Conservation (phyloP, 2,888 invertebrate genomes). For the Synanthedon formicaeformis region DNA sequence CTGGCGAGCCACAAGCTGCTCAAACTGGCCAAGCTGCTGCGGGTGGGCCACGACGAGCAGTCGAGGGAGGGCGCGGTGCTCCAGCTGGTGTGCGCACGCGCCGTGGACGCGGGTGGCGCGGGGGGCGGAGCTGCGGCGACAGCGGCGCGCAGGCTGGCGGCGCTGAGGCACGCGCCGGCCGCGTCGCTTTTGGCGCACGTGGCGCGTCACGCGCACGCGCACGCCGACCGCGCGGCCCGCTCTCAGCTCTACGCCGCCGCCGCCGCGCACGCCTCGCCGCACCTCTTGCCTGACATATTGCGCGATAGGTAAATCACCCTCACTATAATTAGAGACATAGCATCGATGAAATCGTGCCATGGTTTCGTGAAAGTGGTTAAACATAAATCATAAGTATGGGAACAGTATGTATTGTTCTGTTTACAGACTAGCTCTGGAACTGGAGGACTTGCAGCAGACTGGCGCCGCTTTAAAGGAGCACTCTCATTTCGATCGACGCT, state of each 20-base stretch:
- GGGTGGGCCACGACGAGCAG: slow-evolving; percentile 66
- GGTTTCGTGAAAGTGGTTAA: too few species aligned
- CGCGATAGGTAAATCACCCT: neutral
- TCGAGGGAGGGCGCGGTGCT: slow-evolving; percentile 43
- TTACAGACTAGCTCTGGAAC: slow-evolving; percentile 33
- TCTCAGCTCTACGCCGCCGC: slow-evolving; percentile 34
- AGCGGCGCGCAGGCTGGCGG: slow-evolving; percentile 31
- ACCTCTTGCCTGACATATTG: neutral
- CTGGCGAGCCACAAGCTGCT: slow-evolving; percentile 74
- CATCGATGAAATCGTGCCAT: neutral
- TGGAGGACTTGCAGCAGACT: slow-evolving; percentile 40
- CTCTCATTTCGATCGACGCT: slow-evolving; percentile 24
- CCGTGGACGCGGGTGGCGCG: slow-evolving; percentile 17
- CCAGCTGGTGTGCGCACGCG: slow-evolving; percentile 23
- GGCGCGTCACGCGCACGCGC: slow-evolving; percentile 26
- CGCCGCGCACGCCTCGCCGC: neutral
- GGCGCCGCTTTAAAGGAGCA: slow-evolving; percentile 32
- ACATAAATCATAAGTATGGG: neutral
- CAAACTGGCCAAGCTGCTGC: slow-evolving; percentile 72
- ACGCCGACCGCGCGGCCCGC: slow-evolving; percentile 27
- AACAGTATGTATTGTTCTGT: too few species aligned
- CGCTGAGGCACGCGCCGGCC: slow-evolving; percentile 25
- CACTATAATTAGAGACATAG: neutral
- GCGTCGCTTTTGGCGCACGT: slow-evolving; percentile 25
- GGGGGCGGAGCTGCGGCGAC: slow-evolving; percentile 26